Evolutionary conservation across 2,113 vertebrate genomes (phyloP).

Genomic region (Phoxinus phoxinus): DNA sequence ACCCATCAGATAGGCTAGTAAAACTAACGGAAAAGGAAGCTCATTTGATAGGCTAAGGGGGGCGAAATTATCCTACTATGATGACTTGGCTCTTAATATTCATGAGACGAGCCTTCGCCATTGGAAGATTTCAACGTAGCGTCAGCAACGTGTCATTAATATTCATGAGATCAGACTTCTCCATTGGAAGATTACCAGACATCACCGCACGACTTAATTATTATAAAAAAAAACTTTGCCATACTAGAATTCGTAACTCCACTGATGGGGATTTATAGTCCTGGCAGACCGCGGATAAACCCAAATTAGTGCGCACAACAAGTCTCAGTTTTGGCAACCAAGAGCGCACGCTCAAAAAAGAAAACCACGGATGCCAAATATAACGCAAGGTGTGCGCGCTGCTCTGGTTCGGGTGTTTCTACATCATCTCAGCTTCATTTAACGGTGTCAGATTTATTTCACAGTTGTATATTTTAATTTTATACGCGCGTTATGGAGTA

Average conservation of each 20-base stretch:
- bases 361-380: background rate
- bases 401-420: background rate
- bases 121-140: background rate
- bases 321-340: slow-evolving; percentile 2
- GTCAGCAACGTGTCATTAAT: background rate
- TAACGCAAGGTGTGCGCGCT: background rate
- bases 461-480: background rate
- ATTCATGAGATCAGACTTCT: background rate
- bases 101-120: background rate
- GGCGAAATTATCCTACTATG: background rate
- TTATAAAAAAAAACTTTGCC: background rate
- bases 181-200: background rate
- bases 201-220: background rate
- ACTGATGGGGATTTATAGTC: background rate
- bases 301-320: slow-evolving; percentile 9
- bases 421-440: background rate
- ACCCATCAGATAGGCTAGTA: background rate
- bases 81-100: background rate
- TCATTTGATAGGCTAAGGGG: background rate
- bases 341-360: background rate
- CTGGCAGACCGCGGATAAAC: background rate
- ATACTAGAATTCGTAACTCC: background rate
- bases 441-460: background rate
- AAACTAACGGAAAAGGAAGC: slow-evolving; percentile 10
- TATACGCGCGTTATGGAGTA: slow-evolving; percentile 83